Conservation (phyloP, 2,888 invertebrate species). For the Drosophila limbata region DNA sequence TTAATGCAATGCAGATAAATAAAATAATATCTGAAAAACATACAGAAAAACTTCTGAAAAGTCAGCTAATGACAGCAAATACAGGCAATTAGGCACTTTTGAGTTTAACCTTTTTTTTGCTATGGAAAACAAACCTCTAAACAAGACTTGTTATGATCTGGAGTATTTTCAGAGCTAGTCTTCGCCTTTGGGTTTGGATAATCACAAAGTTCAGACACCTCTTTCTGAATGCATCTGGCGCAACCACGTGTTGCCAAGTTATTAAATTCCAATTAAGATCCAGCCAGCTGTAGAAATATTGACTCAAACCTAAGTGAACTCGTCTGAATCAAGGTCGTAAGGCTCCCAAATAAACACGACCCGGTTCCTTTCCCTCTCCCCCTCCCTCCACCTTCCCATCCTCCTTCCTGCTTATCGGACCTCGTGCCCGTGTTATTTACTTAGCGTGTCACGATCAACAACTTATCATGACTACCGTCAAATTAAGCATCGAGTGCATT, state of each 20-base stretch:
- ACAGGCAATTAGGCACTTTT: too few species aligned
- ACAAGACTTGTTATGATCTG: too few species aligned
- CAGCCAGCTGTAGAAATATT: conserved; percentile 57
- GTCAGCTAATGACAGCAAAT: too few species aligned
- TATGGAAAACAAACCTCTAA: too few species aligned
- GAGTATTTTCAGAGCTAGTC: background rate
- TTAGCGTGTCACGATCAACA: conserved; percentile 51
- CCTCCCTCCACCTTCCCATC: background rate
- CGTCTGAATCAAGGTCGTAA: conserved; percentile 46
- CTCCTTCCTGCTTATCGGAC: background rate
- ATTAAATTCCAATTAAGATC: conserved; percentile 55
- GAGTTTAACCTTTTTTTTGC: too few species aligned
- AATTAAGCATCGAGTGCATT: conserved; percentile 43
- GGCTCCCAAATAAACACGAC: conserved; percentile 6
- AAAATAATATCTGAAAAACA: too few species aligned
- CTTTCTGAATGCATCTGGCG: conserved; percentile 23
- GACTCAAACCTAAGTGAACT: conserved; percentile 50
- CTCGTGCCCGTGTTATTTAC: conserved; percentile 29
- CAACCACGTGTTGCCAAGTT: conserved; percentile 38
- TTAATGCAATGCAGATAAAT: background rate
- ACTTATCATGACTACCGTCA: conserved; percentile 45
- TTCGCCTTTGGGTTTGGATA: background rate
- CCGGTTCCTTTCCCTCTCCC: background rate
- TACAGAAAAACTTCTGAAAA: too few species aligned
- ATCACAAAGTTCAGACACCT: conserved; percentile 34